Base-by-base conservation (phyloP, 1,140 invertebrate species). In the Drosophila trapezifrons region DNA sequence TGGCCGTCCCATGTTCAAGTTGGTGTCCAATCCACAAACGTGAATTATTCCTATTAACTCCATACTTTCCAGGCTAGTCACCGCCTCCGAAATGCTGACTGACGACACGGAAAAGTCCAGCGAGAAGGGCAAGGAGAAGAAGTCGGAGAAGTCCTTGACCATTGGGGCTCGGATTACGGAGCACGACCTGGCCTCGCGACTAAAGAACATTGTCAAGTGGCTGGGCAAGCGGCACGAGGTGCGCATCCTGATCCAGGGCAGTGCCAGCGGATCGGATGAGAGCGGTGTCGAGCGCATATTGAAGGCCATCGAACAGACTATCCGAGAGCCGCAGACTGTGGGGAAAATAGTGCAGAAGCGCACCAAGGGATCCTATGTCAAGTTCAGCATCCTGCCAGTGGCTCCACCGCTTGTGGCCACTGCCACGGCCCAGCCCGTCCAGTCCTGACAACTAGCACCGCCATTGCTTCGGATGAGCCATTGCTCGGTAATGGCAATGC, bases 121-220 rank as follows among this genome's bases (percentile, higher is more conserved):
- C 8, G 73, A 89, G 2, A 90, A 81, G 35, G 22, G 15, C 18
- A 58, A 42, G 56, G 60, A 59, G 2, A 85, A 73, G 35, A 91
- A 57, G 49, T 51, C 89, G 0, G 93, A 94, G 60, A 95, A 95
- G 90, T 75, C 95, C 1, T 62, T 95, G 4, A 93, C 93, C 1
- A 79, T 96, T 25, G 94, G 94, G 12, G 91, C 93, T 2, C 94
- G 93, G 71, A 96, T 96, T 54, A 92, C 90, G 4, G 92, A 95
- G 22, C 93, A 96, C 91, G 95, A 96, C 91, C 92, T 96, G 46
- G 91, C 93, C 73, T 93, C 93, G 12, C 93, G 93, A 55, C 75
- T 94, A 0, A 95, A 93, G 62, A 95, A 95, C 80, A 93, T 95
- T 27, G 60, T 83, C n/a, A 95, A 94, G 86, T 93, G 95, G 87